Evolutionary conservation across 2,113 vertebrate species (phyloP), one percentile per base, ranked within the genome.

Genomic region (Semicossyphus pulcher): DNA sequence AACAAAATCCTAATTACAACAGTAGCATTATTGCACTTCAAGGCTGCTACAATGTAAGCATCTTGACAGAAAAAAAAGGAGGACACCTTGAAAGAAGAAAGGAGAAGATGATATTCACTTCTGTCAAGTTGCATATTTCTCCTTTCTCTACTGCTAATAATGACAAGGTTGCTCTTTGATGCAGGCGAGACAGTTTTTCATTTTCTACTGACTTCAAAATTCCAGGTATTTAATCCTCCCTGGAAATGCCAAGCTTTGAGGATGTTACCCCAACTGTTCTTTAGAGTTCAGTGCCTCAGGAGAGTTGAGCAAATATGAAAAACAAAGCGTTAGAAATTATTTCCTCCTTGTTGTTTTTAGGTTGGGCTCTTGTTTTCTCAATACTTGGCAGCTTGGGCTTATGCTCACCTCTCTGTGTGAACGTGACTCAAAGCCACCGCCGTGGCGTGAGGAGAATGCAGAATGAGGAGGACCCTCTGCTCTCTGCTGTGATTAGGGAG

Each of bases 181-280:
- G 87, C 86, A 72, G 68, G 79, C 42, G 47, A 89, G 85, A 79
- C 81, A 71, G 37, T 78, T 84, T 92, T 91, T 91, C 88, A 91
- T 90, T 91, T 90, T 82, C 84, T 26, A 59, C 77, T 26, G 65
- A 82, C 80, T 86, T 90, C 74, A 86, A 78, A n/a, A 87, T 86
- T 90, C 65, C 73, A 89, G 83, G 82, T 86, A 84, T 90, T 86
- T 85, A 91, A 88, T 88, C 84, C 88, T 88, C 85, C 45, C 73
- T 83, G 91, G 90, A 91, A 90, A 92, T 87, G 80, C 78, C 74
- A 76, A 76, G 84, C 84, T 89, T 86, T 85, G 81, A 91, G 87
- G 83, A 86, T 88, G 85, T 81, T 88, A 81, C 83, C 84, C 81
- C 73, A 80, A 83, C 80, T 66, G 66, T 80, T 86, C 81, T 87